phyloP scores from a whole-genome alignment of 2,113 vertebrate species.

The Ictalurus punctatus region DNA sequence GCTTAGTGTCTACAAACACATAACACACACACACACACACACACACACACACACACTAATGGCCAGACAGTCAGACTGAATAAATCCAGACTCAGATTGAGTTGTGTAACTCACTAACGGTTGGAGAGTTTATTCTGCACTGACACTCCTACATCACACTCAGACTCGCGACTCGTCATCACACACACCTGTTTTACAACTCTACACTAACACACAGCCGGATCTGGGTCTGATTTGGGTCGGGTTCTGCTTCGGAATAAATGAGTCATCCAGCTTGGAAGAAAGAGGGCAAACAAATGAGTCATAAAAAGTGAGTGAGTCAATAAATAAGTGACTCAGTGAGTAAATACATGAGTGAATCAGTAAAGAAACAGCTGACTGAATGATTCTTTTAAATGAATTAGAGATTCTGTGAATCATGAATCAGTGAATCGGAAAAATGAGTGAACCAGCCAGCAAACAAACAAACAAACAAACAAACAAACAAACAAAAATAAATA shows the following conservation, averaged over 20 bases:
- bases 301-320: not conserved
- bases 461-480: too few species aligned
- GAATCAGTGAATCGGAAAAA: not conserved
- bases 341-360: not conserved
- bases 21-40: conserved; percentile 10
- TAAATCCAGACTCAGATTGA: not conserved
- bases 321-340: not conserved
- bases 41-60: not conserved
- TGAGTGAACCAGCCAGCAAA: not conserved
- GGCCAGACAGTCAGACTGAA: not conserved
- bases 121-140: not conserved
- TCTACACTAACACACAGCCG: not conserved
- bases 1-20: not conserved
- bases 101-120: not conserved
- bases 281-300: not conserved
- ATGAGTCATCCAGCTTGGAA: not conserved
- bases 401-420: not conserved
- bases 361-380: not conserved
- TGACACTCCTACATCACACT: not conserved
- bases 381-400: not conserved
- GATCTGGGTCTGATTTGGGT: not conserved
- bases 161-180: not conserved
- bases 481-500: too few species aligned
- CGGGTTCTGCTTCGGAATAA: not conserved
- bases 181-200: conserved; percentile 10